Conservation (phyloP, 2,888 invertebrate species). For the Parnassius mnemosyne region DNA sequence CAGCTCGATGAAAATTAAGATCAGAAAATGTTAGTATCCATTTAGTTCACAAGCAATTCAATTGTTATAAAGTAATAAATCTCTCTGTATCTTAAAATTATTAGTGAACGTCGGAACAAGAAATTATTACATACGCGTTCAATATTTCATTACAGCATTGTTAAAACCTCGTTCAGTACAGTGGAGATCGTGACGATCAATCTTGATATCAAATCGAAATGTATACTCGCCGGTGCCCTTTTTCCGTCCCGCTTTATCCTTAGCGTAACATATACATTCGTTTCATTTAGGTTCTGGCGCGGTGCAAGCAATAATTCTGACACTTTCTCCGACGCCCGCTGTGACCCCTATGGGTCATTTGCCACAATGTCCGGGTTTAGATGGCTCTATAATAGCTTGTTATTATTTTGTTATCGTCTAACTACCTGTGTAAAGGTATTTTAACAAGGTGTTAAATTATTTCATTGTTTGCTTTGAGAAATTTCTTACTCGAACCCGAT, state of each 20-base stretch:
- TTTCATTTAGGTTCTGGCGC: constrained; percentile 33
- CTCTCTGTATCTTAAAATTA: constrained; percentile 14
- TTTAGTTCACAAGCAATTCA: background rate
- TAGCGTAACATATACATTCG: constrained; percentile 18
- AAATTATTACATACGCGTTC: constrained; percentile 16
- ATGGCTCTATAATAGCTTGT: constrained; percentile 37
- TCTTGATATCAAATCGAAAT: constrained; percentile 46
- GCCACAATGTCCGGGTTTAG: constrained; percentile 45
- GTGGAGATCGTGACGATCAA: constrained; percentile 38
- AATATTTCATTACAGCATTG: constrained; percentile 25
- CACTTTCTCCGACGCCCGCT: constrained; percentile 61
- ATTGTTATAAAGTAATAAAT: constrained; percentile 17
- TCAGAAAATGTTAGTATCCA: too few species aligned
- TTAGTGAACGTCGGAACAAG: constrained; percentile 14
- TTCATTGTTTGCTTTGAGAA: background rate
- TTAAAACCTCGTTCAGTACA: constrained; percentile 22
- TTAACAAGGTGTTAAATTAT: constrained; percentile 6
- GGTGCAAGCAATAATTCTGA: constrained; percentile 53
- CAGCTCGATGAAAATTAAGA: too few species aligned
- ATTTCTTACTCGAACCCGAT: background rate
- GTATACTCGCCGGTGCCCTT: constrained; percentile 29
- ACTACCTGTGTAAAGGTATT: constrained; percentile 3
- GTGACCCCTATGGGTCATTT: constrained; percentile 51
- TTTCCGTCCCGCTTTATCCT: constrained; percentile 7
- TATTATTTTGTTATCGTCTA: constrained; percentile 16